Evolutionary conservation across 1,140 invertebrate genomes (phyloP), one percentile per base, ranked within the genome.

Genomic region (Druon quercuslanigerum): DNA sequence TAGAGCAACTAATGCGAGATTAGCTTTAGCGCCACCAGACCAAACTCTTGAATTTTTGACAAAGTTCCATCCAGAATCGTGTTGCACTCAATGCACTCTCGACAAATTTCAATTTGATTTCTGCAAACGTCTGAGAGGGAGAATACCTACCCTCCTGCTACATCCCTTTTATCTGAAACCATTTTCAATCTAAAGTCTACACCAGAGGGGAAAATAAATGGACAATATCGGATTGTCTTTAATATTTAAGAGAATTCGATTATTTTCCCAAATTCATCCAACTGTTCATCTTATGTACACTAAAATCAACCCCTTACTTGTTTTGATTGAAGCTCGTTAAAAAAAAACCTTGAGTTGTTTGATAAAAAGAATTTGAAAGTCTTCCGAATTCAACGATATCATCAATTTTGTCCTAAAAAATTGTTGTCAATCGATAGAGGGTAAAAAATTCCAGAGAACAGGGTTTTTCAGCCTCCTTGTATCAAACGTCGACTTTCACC

Each of bases 171-270:
- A 20, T 11, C 12, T 2, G 40, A 33, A 66, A 66, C 40, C 20
- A 66, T 66, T 66, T 66, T 66, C 57, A 33, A 25, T n/a, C n/a
- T n/a, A n/a, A n/a, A n/a, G n/a, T 66, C 57, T 25, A n/a, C 40
- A 66, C 25, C 57, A 66, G 12, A 66, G 20, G 12, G 40, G 25
- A 11, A 40, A 66, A 66, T 40, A 60, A 13, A 60, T 25, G 4
- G 9, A 8, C 20, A 9, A 25, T 25, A 3, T 25, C 20, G 20
- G 20, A 3, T 25, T 25, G 7, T 60, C 9, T 5, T 60, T 60
- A 13, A 60, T 60, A 13, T 25, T 60, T 60, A 60, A 54, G 7
- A n/a, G 33, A 25, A 25, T 25, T 60, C 56, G 56, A 60, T 60
- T 57, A 20, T 3, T 12, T 60, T 12, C 12, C 33, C 11, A 60